Base-by-base conservation (phyloP, 2,113 vertebrate species). In the Protomyctophum bolini region DNA sequence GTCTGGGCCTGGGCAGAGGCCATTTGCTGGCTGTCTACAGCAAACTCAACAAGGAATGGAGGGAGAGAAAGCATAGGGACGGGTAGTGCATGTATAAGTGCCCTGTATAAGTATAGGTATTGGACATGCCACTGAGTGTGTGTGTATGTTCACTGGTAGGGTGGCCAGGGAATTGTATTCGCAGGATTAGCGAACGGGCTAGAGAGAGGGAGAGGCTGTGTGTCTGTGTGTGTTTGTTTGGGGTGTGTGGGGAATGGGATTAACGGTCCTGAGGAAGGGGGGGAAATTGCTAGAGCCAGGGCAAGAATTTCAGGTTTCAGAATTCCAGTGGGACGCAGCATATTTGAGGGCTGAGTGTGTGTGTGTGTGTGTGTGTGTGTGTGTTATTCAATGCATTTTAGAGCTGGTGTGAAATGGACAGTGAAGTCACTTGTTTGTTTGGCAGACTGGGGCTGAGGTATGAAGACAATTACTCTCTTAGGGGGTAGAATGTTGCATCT, bases 21-120 rank as follows among this genome's bases (percentile, higher is more conserved):
- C 90, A 92, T 92, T 93, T 91, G 86, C 88, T 87, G 77, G 77
- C 74, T 83, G 86, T 91, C 86, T 87, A 82, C 82, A 80, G 72
- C 73, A 82, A 79, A 87, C 71, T 90, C 85, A 84, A 77, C 63
- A 55, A 65, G 49, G 66, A 60, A 41, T 64, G 72, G 9, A 29
- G 67, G 61, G 52, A 72, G 50, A 52, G 48, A 10, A 51, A 45
- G 57, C 41, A 55, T 59, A 70, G 54, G 1, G 46, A n/a, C n/a
- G 68, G 63, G 50, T 61, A 58, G 68, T 46, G 74, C 33, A 41
- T 41, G 33, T 60, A 81, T 8, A 0, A 52, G 70, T 60, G n/a
- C 21, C 21, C 21, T 21, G 21, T 60, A 81, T 8, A 0, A 52
- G 70, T 60, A 47, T 21, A 66, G 64, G 79, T 65, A 69, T 54